Percentiles rank a stretch among this genome's conserved stretches.
Evolutionary conservation across 2,797 vertebrate genomes (phyloP).

Genomic region (Poecilia gillii): DNA sequence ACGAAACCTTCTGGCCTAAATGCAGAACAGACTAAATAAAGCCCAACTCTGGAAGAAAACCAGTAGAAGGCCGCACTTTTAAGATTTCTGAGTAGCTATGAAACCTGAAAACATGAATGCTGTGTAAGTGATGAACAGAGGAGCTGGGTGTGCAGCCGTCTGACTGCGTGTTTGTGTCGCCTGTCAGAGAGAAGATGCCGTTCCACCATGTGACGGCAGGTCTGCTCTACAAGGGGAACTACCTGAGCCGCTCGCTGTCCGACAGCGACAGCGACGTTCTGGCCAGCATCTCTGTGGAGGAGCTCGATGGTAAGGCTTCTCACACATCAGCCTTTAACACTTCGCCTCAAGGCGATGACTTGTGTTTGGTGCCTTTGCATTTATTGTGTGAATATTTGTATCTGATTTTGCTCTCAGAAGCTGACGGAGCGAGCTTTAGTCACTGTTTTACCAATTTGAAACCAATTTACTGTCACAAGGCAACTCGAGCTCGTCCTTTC

Average conservation of each 20-base stretch:
- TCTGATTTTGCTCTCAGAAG: slow-evolving; percentile 16
- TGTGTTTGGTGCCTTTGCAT: neutral
- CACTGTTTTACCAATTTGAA: neutral
- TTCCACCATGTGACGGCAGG: slow-evolving; percentile 98
- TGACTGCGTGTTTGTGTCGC: slow-evolving; percentile 25
- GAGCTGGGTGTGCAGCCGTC: neutral
- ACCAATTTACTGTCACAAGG: slow-evolving; percentile 6
- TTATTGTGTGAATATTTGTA: neutral
- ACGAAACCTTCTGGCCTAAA: neutral
- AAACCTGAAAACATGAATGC: neutral
- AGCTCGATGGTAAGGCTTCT: slow-evolving; percentile 89
- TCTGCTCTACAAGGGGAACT: slow-evolving; percentile 98
- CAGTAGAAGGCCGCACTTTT: neutral
- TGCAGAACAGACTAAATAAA: neutral
- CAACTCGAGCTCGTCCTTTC: neutral
- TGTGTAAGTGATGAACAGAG: neutral
- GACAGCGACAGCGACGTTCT: slow-evolving; percentile 94
- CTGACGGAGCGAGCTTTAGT: neutral
- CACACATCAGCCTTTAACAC: slow-evolving; percentile 3
- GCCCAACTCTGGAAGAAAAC: neutral
- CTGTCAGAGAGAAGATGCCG: slow-evolving; percentile 95
- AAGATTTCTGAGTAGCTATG: neutral
- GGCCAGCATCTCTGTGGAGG: slow-evolving; percentile 96
- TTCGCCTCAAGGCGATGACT: neutral
- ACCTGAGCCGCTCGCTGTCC: slow-evolving; percentile 93